Evolutionary conservation across 2,113 vertebrate genomes (phyloP).

Genomic region (Onychostoma macrolepis): DNA sequence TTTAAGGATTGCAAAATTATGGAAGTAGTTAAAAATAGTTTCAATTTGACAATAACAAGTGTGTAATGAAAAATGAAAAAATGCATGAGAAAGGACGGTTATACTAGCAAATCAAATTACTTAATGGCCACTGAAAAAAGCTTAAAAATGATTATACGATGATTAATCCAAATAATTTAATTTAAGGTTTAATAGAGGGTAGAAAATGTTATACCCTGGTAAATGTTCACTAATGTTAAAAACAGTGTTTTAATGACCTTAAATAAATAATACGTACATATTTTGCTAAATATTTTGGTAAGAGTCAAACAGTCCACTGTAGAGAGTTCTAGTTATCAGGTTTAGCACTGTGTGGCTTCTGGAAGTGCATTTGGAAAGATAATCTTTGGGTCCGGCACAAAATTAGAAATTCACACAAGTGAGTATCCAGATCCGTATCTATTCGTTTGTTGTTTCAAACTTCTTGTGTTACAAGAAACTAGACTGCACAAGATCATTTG

Average conservation of each 20-base stretch:
- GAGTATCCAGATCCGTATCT: neutral
- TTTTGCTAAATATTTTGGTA: too few species aligned
- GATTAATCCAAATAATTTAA: neutral
- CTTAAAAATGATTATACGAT: too few species aligned
- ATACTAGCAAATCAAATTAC: neutral
- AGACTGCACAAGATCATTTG: neutral
- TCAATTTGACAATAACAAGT: neutral
- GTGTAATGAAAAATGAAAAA: neutral
- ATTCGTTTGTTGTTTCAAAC: neutral
- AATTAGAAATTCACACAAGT: conserved; percentile 34
- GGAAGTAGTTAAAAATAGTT: too few species aligned
- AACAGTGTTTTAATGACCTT: too few species aligned
- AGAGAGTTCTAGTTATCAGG: neutral
- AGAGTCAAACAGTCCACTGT: neutral
- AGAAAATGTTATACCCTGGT: too few species aligned
- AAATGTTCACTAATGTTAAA: too few species aligned
- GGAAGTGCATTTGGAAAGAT: conserved; percentile 5
- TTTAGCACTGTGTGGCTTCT: conserved; percentile 30
- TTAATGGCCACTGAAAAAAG: neutral
- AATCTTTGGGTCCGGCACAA: conserved; percentile 42
- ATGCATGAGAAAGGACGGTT: neutral
- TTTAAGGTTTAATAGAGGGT: neutral
- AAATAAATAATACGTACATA: too few species aligned
- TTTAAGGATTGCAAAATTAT: neutral
- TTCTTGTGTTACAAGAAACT: too few species aligned